Base-by-base conservation (phyloP, 2,113 vertebrate genomes). In the Prunella fulvescens region DNA sequence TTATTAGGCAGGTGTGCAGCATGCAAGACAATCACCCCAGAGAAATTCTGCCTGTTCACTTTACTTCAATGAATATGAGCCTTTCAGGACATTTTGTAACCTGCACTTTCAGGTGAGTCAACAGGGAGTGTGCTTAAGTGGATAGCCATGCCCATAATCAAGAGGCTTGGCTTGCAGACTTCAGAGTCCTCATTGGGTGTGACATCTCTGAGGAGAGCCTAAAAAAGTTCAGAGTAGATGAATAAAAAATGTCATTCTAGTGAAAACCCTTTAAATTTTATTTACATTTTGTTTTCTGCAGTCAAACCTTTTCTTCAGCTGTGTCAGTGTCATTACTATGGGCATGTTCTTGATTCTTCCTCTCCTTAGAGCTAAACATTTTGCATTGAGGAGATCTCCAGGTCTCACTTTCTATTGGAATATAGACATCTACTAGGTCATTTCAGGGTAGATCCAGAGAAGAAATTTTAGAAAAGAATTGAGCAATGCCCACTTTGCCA, bases 41-140 rank as follows among this genome's bases (percentile, higher is more conserved):
- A 86, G 62, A 88, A 86, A 47, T 86, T 93, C 54, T 81, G 48
- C 37, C 29, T 61, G 22, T 67, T 79, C 60, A 48, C 61, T 69
- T 70, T 82, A 62, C 79, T 94, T 28, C 56, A 90, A 12, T 57
- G 82, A 93, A 77, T 71, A 86, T 12, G 26, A 89, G 28, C 15
- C 51, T 80, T 79, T 64, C 70, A 56, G 77, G 39, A 33, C 66
- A 33, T 88, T 96, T 70, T 80, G 69, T 70, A 89, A 92, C 45
- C 39, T 83, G 42, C 31, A 47, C 14, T 95, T 95, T 95, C 65
- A 79, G 65, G 40, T 97, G 96, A 97, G 83, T 96, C 94, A 96
- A 19, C 67, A 95, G 96, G 91, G 95, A 92, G 92, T 95, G 25
- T 95, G 83, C 93, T 81, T 69, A 66, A 77, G 88, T 31, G 33